Evolutionary conservation across 1,140 invertebrate species (phyloP), one percentile per base, ranked within the genome.

Genomic region (Luehdorfia chinensis): DNA sequence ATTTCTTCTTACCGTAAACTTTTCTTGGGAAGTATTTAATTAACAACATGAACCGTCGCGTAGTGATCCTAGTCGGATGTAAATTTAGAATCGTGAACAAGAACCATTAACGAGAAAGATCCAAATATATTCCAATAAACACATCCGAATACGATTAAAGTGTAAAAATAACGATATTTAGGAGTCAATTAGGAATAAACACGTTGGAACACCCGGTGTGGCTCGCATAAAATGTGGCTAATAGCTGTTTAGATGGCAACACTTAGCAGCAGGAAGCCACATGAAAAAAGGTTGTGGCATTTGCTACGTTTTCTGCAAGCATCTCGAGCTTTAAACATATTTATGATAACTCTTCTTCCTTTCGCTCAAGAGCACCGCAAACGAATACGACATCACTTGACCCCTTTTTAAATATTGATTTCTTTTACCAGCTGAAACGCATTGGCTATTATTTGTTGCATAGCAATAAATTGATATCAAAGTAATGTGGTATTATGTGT

Each of bases 121-220:
- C 61, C 56, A 41, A 32, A 55, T 61, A 54, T 47, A 58, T 64
- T 53, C 55, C 51, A 75, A 84, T 84, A 84, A 84, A 80, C 66
- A 77, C 76, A 53, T 62, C 66, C 71, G 72, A 65, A 79, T 65
- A 59, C 66, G 64, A 75, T 73, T 69, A 62, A 78, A 62, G 65
- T 51, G 54, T 59, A 59, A 79, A 74, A 76, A 73, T 66, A 74
- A 77, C 69, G 61, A 79, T 76, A 72, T 78, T 84, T 84, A 84
- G 66, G 70, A 80, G 66, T 71, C 69, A 71, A 81, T 83, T 79
- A 78, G 63, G 61, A 60, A 75, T 75, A 77, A 74, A 75, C 62
- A 70, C 63, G 61, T 64, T 65, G 55, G 55, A 61, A 69, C 69
- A 59, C 63, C 56, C 56, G 61, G 66, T 49, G 66, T 47, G 65